Evolutionary conservation across 2,797 vertebrate species (phyloP), one percentile per base, ranked within the genome.

Genomic region (Loris lydekkerianus): DNA sequence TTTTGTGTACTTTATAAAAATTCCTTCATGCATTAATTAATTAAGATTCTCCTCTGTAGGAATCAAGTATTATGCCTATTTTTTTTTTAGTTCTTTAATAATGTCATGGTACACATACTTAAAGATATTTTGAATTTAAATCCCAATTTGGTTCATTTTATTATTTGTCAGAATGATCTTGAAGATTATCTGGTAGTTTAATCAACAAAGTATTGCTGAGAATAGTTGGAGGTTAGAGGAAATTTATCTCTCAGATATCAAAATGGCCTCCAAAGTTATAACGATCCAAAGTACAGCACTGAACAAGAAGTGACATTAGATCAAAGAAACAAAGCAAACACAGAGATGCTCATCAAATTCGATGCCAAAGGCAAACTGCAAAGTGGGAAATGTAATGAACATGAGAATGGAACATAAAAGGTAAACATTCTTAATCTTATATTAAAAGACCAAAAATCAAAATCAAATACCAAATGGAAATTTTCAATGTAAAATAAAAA

Each of bases 61-160:
- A 31, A 27, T 67, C n/a, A 89, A 40, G 1, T 6, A 43, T 61
- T 43, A 65, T 73, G 6, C 2, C 7, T 73, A 3, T n/a, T 93
- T 49, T 7, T n/a, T 40, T 85, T 43, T 37, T 21, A 34, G n/a
- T 83, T n/a, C 67, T 89, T 85, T 73, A 82, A 67, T 82, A 78
- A 34, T 31, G 1, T 65, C 34, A 76, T 10, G 25, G 7, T 46
- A 5, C 2, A 43, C 6, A 53, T 25, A 73, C 5, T 77, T 83
- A 89, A 43, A 65, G 63, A 46, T 58, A 43, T 46, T 37, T 84
- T 96, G 78, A 61, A 77, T 75, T 76, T 85, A 93, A 89, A 81
- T 69, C 10, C 1, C 7, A 92, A 43, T 23, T 46, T 87, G 10
- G 2, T 75, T 73, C 70, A 81, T 46, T 90, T 89, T 70, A 85